Conservation (phyloP, 2,888 invertebrate genomes). For the Leptinotarsa peninsularis region DNA sequence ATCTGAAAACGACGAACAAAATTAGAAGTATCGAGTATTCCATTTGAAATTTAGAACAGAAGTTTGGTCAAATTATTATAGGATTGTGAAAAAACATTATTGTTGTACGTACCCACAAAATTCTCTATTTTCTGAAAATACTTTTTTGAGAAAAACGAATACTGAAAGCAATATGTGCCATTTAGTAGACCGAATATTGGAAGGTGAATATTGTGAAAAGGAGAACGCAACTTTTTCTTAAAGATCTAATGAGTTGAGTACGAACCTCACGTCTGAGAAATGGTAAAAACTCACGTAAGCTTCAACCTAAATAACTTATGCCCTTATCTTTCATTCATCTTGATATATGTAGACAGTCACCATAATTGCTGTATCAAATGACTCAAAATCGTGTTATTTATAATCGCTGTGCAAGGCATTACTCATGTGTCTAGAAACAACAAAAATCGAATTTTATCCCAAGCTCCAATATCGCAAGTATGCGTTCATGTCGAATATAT, state of each 20-base stretch:
- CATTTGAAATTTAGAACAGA: too few species aligned
- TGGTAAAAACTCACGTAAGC: neutral
- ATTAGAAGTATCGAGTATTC: too few species aligned
- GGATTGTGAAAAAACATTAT: too few species aligned
- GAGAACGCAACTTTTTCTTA: too few species aligned
- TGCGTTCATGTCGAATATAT: neutral
- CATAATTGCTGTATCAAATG: neutral
- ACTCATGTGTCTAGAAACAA: neutral
- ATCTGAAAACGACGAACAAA: too few species aligned
- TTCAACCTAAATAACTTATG: neutral
- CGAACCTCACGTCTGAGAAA: neutral
- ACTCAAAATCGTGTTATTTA: neutral
- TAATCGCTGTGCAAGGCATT: neutral
- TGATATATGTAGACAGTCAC: neutral
- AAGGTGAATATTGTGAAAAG: too few species aligned
- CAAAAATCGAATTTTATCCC: neutral
- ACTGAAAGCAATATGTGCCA: too few species aligned
- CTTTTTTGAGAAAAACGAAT: too few species aligned
- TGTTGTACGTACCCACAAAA: too few species aligned
- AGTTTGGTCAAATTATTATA: too few species aligned
- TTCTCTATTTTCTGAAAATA: too few species aligned
- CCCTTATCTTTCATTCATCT: neutral
- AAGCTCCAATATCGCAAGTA: neutral
- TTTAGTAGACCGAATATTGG: too few species aligned
- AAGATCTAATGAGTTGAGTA: neutral